phyloP scores from a whole-genome alignment of 2,797 vertebrate species.

The Phoeniculus purpureus region DNA sequence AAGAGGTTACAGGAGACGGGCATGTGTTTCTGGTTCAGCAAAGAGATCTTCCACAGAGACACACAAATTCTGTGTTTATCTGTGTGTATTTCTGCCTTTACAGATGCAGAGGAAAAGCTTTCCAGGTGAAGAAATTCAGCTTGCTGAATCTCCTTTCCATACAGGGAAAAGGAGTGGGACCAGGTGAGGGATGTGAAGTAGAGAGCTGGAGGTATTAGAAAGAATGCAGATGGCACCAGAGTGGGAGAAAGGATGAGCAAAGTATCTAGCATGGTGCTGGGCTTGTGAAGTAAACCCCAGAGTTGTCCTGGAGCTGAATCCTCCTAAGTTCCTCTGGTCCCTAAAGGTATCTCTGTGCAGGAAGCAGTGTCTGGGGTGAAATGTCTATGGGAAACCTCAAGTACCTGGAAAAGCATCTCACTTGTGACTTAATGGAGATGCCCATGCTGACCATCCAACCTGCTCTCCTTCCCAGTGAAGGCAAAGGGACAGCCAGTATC shows the following conservation, averaged over 20 bases:
- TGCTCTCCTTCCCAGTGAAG: background rate
- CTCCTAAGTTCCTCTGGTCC: background rate
- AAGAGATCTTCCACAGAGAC: background rate
- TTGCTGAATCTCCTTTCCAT: accelerated
- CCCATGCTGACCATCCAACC: accelerated
- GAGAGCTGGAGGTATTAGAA: background rate
- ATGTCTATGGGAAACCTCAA: accelerated
- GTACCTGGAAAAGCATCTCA: background rate
- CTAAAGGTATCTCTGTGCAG: background rate
- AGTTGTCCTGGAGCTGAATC: background rate
- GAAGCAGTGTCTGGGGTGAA: background rate
- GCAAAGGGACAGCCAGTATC: background rate
- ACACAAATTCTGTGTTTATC: background rate
- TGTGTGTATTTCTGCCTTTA: background rate
- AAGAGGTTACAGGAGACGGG: background rate
- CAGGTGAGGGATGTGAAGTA: background rate
- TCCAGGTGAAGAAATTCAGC: background rate
- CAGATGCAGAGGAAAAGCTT: background rate
- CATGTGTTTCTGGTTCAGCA: background rate
- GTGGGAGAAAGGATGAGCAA: background rate
- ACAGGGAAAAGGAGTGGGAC: background rate
- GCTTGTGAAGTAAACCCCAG: background rate
- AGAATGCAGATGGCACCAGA: background rate
- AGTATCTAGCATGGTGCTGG: background rate
- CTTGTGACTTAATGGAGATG: no score